Evolutionary conservation across 2,113 vertebrate genomes (phyloP), one percentile per base, ranked within the genome.

Genomic region (Aegotheles bennettii): DNA sequence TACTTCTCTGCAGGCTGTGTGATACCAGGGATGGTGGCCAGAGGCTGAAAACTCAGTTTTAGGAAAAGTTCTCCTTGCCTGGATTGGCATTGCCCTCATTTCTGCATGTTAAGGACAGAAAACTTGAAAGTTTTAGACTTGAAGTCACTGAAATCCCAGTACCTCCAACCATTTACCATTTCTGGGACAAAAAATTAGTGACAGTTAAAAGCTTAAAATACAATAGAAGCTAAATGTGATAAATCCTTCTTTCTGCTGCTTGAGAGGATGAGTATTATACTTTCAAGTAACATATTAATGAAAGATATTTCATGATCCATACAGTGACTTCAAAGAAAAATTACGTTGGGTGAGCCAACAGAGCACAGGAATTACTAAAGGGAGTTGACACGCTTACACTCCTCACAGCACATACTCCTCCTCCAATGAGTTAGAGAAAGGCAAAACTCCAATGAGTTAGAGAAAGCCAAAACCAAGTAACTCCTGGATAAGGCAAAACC

Each of bases 241-340:
- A 91, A 95, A 95, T 87, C 87, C 69, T 75, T 51, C 56, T 88
- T 79, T 83, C 42, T 50, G 2, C 53, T 68, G 24, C 59, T 64
- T 70, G 26, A 48, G 26, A 63, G n/a, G 79, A 77, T 47, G 42
- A 76, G 24, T 12, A 10, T 31, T 60, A 3, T 10, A 20, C 53
- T 73, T 48, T 35, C 67, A 76, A 88, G 88, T 8, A 43, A 89
- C 0, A 4, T 25, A 63, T 88, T 91, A 59, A 80, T 38, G 19
- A 69, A 85, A 83, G 84, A 85, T 31, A 65, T 50, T 85, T 76
- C 48, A 14, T 16, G 29, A 91, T 31, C 42, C 31, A 17, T 14
- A 36, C 48, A 63, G 29, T 11, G 63, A 89, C 89, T 94, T 95
- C 91, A 96, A 89, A 91, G 91, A 33, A 40, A 92, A 85, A 23